These are phyloP conservation scores for Reticulitermes lucifugus DNA, from an alignment of 2,888 invertebrate species.

Conservation along the genomic window DNA sequence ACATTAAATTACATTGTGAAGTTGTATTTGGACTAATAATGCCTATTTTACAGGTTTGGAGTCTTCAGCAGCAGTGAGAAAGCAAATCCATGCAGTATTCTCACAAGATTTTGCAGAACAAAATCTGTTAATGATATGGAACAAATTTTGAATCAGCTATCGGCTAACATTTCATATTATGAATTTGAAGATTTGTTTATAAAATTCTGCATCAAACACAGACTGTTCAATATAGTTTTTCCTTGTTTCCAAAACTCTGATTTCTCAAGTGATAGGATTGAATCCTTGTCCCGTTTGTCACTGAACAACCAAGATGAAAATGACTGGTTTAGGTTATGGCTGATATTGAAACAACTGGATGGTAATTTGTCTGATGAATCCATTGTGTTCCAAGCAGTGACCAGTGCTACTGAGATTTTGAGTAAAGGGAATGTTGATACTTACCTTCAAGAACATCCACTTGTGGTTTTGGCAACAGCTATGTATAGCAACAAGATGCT, in stretches of 20 bases:
- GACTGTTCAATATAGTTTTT: conserved; percentile 40
- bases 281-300: not conserved
- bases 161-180: conserved; percentile 60
- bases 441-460: conserved; percentile 71
- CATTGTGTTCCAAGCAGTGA: conserved; percentile 64
- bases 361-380: conserved; percentile 62
- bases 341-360: conserved; percentile 67
- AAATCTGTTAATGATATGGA: conserved; percentile 68
- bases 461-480: conserved; percentile 70
- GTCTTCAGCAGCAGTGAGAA: conserved; percentile 72
- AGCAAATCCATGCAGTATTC: conserved; percentile 67
- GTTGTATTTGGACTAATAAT: not conserved
- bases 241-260: conserved; percentile 44
- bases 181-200: conserved; percentile 68
- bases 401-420: conserved; percentile 70
- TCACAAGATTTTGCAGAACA: conserved; percentile 72
- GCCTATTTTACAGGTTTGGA: conserved; percentile 66
- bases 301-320: not conserved
- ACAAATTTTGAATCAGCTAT: conserved; percentile 65
- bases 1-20: too few species aligned
- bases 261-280: conserved; percentile 29
- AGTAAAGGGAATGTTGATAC: conserved; percentile 64
- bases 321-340: conserved; percentile 67
- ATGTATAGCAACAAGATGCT: conserved; percentile 67
- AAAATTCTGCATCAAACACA: conserved; percentile 64